Base-by-base conservation (phyloP, 2,113 vertebrate genomes). In the Limnothrissa miodon region DNA sequence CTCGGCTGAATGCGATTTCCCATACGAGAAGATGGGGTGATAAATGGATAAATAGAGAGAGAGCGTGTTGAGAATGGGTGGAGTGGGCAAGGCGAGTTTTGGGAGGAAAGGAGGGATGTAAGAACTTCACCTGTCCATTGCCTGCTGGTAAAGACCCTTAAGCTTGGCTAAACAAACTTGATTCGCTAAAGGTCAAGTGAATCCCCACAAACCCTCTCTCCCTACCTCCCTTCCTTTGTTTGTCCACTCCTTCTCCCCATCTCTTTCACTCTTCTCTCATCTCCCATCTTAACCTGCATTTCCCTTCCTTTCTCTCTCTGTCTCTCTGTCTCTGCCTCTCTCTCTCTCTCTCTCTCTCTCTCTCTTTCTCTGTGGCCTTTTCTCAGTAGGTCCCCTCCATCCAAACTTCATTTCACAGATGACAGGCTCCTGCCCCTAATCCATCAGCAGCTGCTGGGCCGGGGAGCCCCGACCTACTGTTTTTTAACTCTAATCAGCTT, bases 401-500 rank as follows among this genome's bases (percentile, higher is more conserved):
- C 86, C 84, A 83, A 87, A 89, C 90, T 92, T 92, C 90, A 95
- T 94, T 94, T 94, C 92, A 92, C 92, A 93, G 93, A 91, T 92
- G 93, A 93, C 91, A 92, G 91, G 89, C 91, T 91, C 87, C 90
- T 87, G 90, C 87, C 89, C 90, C 88, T 91, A 91, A 93, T 93
- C 91, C 92, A 90, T 86, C 93, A 93, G 87, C 93, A 93, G 91
- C 93, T 93, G 93, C 90, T 48, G 86, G 89, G 93, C 91, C 87
- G 90, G 87, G 84, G 83, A 87, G 88, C 90, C 90, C 90, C 89
- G 91, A 92, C 92, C 87, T 80, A 90, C 90, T 90, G 90, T 56
- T 91, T 93, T 94, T 94, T 92, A 93, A 91, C 92, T 93, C 89
- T 93, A 92, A 94, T 94, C 93, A 93, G 92, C 86, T 89, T 91